Base-by-base conservation (phyloP, 2,797 vertebrate species). In the Chaetophractus vellerosus region DNA sequence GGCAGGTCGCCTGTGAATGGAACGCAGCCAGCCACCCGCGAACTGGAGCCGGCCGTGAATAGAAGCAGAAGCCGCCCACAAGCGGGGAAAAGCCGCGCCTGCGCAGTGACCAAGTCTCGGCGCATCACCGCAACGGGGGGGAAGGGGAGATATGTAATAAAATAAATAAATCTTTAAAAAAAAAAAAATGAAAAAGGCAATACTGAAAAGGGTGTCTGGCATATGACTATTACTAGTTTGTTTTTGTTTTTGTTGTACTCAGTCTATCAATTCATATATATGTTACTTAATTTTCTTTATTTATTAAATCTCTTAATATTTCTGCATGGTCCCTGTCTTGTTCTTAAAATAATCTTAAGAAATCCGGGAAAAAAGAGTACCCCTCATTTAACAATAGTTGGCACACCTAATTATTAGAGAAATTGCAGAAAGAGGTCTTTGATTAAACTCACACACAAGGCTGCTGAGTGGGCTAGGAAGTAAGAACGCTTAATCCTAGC, bases 231-330 rank as follows among this genome's bases (percentile, higher is more conserved):
- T 31, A 16, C 14, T 68, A n/a, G 45, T 79, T 80, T 81, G 33
- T 24, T 31, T 48, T 14, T 41, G 50, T 28, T 16, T 55, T 21
- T 75, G 9, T 41, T 66, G 33, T 28, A 26, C 21, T 72, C 71
- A 59, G 36, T 69, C 45, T 76, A 83, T 33, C 61, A 83, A 52
- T 88, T 68, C 45, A 66, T 78, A 52, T 78, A 72, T n/a, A 19
- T 14, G 16, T 68, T 72, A 52, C 12, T 80, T 11, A 75, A 80
- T 21, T 75, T 45, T 31, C 63, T 69, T 12, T 11, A 81, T 68
- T 91, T 79, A 52, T 91, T 84, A 92, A 80, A 74, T 16, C 10
- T 83, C 45, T 72, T 64, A 68, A 48, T 72, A 31, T 63, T 52
- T 68, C 66, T 84, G 3, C 72, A 79, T 45, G 45, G 8, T 28